Conservation (phyloP, 2,113 vertebrate genomes). For the Neofelis nebulosa region DNA sequence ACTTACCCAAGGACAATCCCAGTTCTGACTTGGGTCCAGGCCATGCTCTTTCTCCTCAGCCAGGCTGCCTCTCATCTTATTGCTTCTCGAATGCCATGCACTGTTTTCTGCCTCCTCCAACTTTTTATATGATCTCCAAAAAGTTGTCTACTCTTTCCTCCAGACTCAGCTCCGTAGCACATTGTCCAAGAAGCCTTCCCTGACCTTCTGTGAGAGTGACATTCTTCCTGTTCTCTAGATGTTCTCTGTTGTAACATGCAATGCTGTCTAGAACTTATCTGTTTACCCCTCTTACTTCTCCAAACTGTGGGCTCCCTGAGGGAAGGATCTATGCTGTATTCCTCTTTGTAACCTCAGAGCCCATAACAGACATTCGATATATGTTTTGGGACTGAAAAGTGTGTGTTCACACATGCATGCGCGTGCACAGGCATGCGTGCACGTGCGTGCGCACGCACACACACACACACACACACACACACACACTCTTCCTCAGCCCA, state of each 20-base stretch:
- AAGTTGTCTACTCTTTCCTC: not conserved
- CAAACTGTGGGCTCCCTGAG: not conserved
- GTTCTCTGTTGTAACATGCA: not conserved
- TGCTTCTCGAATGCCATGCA: not conserved
- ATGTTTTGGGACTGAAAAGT: not conserved
- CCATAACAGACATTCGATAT: not conserved
- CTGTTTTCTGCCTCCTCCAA: not conserved
- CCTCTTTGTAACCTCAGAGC: not conserved
- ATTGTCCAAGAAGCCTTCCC: not conserved
- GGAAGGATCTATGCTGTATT: not conserved
- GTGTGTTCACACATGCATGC: not conserved
- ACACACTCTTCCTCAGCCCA: not conserved
- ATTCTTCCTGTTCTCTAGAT: not conserved
- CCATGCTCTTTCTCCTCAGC: not conserved
- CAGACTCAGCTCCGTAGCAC: not conserved
- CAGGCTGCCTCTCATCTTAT: not conserved
- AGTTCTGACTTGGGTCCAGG: not conserved
- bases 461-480: not conserved
- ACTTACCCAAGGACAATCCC: not conserved
- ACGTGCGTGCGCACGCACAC: accelerated
- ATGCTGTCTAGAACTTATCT: not conserved
- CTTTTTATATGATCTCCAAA: not conserved
- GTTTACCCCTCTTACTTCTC: not conserved
- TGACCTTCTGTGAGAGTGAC: not conserved
- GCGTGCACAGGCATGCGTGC: too few relatives aligned